A percentile compares a stretch with the other conserved stretches of the same genome.
Evolutionary conservation across 1,140 invertebrate genomes (phyloP).

Genomic region (Fopius arisanus): DNA sequence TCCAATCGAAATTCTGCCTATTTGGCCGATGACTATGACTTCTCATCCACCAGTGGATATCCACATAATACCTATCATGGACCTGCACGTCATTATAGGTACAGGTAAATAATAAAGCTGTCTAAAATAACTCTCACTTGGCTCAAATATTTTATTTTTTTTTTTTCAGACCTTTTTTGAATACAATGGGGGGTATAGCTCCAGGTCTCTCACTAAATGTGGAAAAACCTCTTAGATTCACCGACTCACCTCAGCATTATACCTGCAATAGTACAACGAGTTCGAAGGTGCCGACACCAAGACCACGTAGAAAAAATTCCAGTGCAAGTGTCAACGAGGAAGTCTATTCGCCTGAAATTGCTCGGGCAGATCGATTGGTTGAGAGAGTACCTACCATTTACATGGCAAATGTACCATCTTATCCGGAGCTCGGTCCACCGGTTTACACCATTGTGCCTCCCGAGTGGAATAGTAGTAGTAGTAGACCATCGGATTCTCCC

Average conservation of each 20-base stretch:
- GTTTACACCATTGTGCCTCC: constrained; percentile 51
- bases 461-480: constrained; percentile 53
- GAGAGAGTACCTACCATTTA: constrained; percentile 67
- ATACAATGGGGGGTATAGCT: constrained; percentile 58
- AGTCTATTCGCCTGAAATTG: constrained; percentile 56
- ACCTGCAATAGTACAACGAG: constrained; percentile 48
- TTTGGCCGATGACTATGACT: constrained; percentile 67
- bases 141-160: background rate
- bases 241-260: constrained; percentile 79
- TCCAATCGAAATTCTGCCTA: constrained; percentile 61
- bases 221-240: constrained; percentile 76
- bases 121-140: too few relatives aligned
- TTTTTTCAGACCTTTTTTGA: constrained; percentile 56
- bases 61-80: constrained; percentile 93
- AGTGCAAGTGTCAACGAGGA: constrained; percentile 70
- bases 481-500: constrained; percentile 48
- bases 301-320: constrained; percentile 74
- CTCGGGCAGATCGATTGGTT: constrained; percentile 56
- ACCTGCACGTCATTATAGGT: constrained; percentile 78
- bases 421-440: constrained; percentile 56
- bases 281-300: constrained; percentile 72
- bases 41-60: constrained; percentile 70
- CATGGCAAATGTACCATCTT: constrained; percentile 52
- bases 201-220: constrained; percentile 51
- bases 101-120: constrained; percentile 41